Percentiles rank a stretch among this genome's conserved stretches.
These are phyloP conservation scores for Eupithecia insigniata DNA, from an alignment of 2,888 invertebrate genomes.

Conservation along the genomic window DNA sequence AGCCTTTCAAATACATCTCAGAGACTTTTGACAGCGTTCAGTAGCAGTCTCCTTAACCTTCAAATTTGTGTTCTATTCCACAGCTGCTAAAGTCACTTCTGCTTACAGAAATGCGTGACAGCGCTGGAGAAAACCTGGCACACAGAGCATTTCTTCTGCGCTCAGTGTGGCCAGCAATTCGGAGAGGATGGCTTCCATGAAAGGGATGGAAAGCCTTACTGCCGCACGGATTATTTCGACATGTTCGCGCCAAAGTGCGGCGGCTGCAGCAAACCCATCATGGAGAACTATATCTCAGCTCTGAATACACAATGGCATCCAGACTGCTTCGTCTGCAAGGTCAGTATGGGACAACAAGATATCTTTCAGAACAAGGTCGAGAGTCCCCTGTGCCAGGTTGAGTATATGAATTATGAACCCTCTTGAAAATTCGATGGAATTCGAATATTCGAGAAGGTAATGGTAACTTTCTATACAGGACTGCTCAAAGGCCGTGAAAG, in stretches of 20 bases:
- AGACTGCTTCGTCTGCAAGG: slow-evolving; percentile 99
- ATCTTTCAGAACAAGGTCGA: slow-evolving; percentile 5
- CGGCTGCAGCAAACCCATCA: slow-evolving; percentile 97
- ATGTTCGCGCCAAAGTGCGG: slow-evolving; percentile 99
- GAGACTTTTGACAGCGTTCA: slow-evolving; percentile 20
- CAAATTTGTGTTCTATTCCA: slow-evolving; percentile 19
- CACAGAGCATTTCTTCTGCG: slow-evolving; percentile 99
- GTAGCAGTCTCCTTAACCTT: neutral
- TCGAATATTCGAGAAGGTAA: slow-evolving; percentile 47
- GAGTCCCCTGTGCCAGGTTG: slow-evolving; percentile 60
- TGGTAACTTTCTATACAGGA: slow-evolving; percentile 86
- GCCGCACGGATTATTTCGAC: slow-evolving; percentile 97
- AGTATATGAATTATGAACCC: slow-evolving; percentile 60
- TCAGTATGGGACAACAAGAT: slow-evolving; percentile 83
- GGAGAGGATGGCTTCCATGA: slow-evolving; percentile 99
- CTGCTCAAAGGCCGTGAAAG: slow-evolving; percentile 95
- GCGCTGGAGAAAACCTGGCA: slow-evolving; percentile 99
- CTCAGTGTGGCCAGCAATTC: slow-evolving; percentile 98
- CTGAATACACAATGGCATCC: slow-evolving; percentile 99
- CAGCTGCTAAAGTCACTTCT: slow-evolving; percentile 49
- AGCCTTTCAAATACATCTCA: neutral
- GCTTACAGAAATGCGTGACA: slow-evolving; percentile 97
- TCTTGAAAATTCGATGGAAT: slow-evolving; percentile 44
- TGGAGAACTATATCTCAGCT: slow-evolving; percentile 99
- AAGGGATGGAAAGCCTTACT: slow-evolving; percentile 97